These are phyloP conservation scores for Pontoporia blainvillei DNA, from an alignment of 2,113 vertebrate species.

Conservation along the genomic window DNA sequence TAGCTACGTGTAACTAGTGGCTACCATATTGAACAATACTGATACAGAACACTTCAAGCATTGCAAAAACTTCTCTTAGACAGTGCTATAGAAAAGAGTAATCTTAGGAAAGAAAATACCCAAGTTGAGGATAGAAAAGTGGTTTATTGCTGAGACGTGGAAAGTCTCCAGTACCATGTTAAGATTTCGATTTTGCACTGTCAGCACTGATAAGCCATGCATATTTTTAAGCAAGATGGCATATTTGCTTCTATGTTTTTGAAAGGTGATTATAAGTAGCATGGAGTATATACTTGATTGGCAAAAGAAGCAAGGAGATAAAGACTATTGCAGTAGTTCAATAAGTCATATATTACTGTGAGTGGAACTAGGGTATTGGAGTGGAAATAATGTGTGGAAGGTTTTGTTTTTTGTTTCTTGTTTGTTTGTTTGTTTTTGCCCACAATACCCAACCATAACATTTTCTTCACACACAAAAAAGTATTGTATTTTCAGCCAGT, in stretches of 20 bases:
- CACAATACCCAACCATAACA: rapidly evolving
- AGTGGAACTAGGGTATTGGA: not conserved
- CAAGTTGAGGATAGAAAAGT: not conserved
- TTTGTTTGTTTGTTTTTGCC: not conserved
- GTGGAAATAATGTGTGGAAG: not conserved
- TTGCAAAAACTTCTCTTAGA: not conserved
- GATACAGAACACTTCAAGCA: not conserved
- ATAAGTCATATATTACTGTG: not conserved
- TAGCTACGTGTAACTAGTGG: not conserved
- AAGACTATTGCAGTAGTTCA: not conserved
- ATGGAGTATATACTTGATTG: not conserved
- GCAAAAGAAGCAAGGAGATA: not conserved
- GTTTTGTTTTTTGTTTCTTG: not conserved
- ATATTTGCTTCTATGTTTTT: not conserved
- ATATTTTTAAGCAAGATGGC: not conserved
- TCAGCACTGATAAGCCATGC: not conserved
- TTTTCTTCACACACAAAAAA: not conserved
- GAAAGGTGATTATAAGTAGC: not conserved
- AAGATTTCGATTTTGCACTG: not conserved
- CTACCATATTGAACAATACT: not conserved
- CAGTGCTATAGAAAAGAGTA: not conserved
- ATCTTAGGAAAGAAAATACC: not conserved
- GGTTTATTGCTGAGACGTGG: not conserved
- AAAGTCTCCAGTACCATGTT: not conserved
- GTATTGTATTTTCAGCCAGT: not conserved